Evolutionary conservation across 2,113 vertebrate genomes (phyloP), one percentile per base, ranked within the genome.

Genomic region (Menidia beryllina): DNA sequence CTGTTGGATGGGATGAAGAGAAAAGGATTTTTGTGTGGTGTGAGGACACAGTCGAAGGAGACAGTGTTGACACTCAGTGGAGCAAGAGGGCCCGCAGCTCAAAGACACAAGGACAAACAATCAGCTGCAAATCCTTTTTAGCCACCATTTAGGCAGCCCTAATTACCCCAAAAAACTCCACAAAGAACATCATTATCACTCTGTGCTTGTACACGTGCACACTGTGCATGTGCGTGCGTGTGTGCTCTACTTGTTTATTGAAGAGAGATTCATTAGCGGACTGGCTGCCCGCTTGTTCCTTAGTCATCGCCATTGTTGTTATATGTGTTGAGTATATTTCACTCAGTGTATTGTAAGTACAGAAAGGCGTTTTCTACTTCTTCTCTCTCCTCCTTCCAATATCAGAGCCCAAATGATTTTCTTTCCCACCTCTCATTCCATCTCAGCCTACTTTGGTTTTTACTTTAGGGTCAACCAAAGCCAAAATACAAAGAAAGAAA

Each of bases 111-210:
- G 88, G 84, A 89, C 89, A 86, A 87, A 88, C 81, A 89, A 87
- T 88, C 79, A 73, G 75, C 79, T 67, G 66, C 75, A 88, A 88
- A 89, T 88, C 83, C 86, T 73, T 86, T 90, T 82, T 61, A 86
- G 70, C 77, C 70, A 71, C 50, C 75, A 45, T 88, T 85, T 90
- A 88, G 77, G 80, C 82, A 26, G 76, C 62, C 36, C 69, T 85
- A 91, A 91, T 91, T 89, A 84, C 76, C 73, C 72, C 9, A 19
- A 73, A 84, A 88, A 89, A 69, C 72, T 62, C 58, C 73, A 83
- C 86, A 88, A 91, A 89, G 81, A 81, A 88, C 85, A 72, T 89
- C 82, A 87, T 90, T 90, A 90, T 85, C 78, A 75, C 62, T 23
- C 41, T 5, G 59, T 21, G 19, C 61, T 21, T 34, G 36, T 77